phyloP scores from a whole-genome alignment of 2,113 vertebrate species.

The Hemicordylus capensis region DNA sequence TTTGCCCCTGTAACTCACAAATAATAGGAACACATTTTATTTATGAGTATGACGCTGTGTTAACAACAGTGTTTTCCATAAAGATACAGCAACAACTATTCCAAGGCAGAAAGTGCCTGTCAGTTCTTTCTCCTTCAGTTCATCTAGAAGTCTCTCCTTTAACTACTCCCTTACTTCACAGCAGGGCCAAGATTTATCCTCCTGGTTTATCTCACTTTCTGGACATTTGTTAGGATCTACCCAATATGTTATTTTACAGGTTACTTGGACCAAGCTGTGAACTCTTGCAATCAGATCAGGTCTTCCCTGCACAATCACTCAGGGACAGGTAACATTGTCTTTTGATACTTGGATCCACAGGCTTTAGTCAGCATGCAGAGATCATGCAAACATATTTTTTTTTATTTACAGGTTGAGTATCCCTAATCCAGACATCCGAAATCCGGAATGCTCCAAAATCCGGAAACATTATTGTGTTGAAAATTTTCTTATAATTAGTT shows the following conservation, averaged over 20 bases:
- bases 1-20: constrained; percentile 11
- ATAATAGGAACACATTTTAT: background rate
- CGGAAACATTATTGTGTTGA: too few relatives aligned
- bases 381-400: too few relatives aligned
- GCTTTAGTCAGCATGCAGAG: too few relatives aligned
- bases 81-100: background rate
- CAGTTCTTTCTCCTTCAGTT: background rate
- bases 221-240: background rate
- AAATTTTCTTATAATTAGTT: too few relatives aligned
- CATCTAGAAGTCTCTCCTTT: background rate
- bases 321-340: background rate
- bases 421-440: too few relatives aligned
- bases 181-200: background rate
- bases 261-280: background rate
- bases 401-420: too few relatives aligned
- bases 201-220: background rate
- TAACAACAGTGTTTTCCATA: background rate
- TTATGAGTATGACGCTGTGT: background rate
- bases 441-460: too few relatives aligned
- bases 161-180: background rate
- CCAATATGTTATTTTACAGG: background rate
- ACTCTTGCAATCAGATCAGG: background rate
- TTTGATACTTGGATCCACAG: background rate
- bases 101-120: background rate
- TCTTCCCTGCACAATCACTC: background rate